A percentile compares a stretch with the other conserved stretches of the same genome.
These are phyloP conservation scores for Enteromius viviparus DNA, from an alignment of 2,797 vertebrate genomes.

Conservation along the genomic window DNA sequence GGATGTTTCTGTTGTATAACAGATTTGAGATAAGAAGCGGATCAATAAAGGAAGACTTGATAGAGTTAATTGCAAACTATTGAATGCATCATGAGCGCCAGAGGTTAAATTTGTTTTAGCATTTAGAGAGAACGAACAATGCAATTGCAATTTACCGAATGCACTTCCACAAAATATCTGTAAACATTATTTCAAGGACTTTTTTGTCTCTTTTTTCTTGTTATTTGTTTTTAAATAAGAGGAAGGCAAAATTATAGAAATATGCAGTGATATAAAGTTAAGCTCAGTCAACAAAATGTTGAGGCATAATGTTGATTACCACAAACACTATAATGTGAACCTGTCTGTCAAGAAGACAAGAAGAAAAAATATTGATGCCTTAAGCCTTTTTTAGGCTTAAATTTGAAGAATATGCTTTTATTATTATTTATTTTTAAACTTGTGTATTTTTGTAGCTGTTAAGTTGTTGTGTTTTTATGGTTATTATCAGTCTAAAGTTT, in stretches of 20 bases:
- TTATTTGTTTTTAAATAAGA: background rate
- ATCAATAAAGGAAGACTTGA: slow-evolving; percentile 15
- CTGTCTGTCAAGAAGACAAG: background rate
- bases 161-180: background rate
- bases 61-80: slow-evolving; percentile 6
- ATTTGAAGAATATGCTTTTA: background rate
- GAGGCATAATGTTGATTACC: background rate
- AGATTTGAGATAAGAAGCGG: slow-evolving; percentile 21
- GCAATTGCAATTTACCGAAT: background rate
- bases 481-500: background rate
- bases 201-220: too few species aligned
- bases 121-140: background rate
- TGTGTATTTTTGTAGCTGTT: background rate
- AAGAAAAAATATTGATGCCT: background rate
- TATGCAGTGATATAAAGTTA: background rate
- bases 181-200: background rate
- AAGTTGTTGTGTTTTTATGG: background rate
- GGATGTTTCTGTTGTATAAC: background rate
- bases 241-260: background rate
- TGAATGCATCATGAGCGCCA: background rate
- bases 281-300: background rate
- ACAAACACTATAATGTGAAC: background rate
- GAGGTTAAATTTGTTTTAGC: background rate
- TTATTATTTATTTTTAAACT: background rate
- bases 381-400: too few species aligned